Base-by-base conservation (phyloP, 2,888 invertebrate species). In the Plagodis pulveraria region DNA sequence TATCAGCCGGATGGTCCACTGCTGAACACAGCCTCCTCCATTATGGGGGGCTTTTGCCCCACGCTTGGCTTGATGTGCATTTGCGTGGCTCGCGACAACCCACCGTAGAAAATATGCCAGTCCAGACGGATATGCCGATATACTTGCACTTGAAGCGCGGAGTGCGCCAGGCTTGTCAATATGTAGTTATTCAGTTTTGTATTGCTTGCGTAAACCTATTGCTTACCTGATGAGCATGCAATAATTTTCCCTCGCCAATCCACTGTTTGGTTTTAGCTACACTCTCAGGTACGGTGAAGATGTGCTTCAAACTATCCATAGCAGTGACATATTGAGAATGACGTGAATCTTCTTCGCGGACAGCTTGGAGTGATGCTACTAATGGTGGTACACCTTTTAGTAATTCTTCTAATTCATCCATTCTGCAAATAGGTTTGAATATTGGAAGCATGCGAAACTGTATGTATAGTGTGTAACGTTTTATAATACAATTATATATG, bases 321-420 rank as follows among this genome's bases (percentile, higher is more conserved):
- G 99, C 99, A 0, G 99, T 99, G 1, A 98, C 98, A 87, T 99
- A 98, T 81, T 99, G 99, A 0, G 99, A 99, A 86, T 99, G 98
- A 22, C 96, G 95, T 70, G 97, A 96, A 81, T 99, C 99, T 85
- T 99, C 99, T 67, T 98, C 97, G 34, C 98, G 94, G 0, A 99
- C 97, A 46, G 96, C 95, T 79, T 96, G 96, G 36, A 99, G 89
- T 43, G 96, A 96, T 38, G 95, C 95, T 60, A 96, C 96, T 6
- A 99, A 91, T 6, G 95, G 95, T 0, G 97, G 96, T 0, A 99
- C 96, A 45, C 95, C 94, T 65, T 94, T 93, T 65, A 99, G 94
- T 4, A 96, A 92, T 6, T 94, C 94, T 63, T 96, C 96, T 65
- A 99, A 95, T 63, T 96, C 95, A 76, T 95, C 94, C 84, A 98